phyloP scores from a whole-genome alignment of 2,888 invertebrate species.

The Merodon equestris region DNA sequence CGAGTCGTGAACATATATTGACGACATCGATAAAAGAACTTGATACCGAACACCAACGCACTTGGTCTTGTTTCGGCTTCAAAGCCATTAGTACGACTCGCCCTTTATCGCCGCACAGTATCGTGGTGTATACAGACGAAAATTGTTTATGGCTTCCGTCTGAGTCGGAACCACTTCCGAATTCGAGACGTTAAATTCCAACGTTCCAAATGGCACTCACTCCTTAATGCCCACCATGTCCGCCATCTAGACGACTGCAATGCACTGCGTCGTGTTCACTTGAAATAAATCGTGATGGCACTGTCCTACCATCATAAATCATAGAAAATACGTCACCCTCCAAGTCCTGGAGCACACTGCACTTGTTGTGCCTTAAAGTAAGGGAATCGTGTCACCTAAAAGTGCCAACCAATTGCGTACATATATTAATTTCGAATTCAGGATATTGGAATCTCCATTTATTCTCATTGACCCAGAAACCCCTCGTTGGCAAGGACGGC shows the following conservation, averaged over 20 bases:
- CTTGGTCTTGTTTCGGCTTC: too few species aligned
- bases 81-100: too few species aligned
- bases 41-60: too few species aligned
- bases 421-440: conserved; percentile 30
- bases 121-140: conserved; percentile 3
- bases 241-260: neutral
- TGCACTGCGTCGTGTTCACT: neutral
- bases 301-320: conserved; percentile 23
- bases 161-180: conserved; percentile 28
- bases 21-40: too few species aligned
- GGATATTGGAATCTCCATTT: conserved; percentile 7
- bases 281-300: conserved; percentile 7
- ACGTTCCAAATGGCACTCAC: too few species aligned
- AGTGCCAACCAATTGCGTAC: neutral
- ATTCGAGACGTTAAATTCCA: neutral
- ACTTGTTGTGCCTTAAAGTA: neutral
- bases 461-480: conserved; percentile 22
- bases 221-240: too few species aligned
- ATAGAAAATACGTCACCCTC: conserved; percentile 9
- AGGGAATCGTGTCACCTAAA: conserved; percentile 8
- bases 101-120: too few species aligned
- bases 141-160: conserved; percentile 42
- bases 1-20: too few species aligned
- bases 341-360: neutral
- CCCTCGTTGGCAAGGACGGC: conserved; percentile 18